phyloP scores from a whole-genome alignment of 2,888 invertebrate genomes.

The Axea sp. region DNA sequence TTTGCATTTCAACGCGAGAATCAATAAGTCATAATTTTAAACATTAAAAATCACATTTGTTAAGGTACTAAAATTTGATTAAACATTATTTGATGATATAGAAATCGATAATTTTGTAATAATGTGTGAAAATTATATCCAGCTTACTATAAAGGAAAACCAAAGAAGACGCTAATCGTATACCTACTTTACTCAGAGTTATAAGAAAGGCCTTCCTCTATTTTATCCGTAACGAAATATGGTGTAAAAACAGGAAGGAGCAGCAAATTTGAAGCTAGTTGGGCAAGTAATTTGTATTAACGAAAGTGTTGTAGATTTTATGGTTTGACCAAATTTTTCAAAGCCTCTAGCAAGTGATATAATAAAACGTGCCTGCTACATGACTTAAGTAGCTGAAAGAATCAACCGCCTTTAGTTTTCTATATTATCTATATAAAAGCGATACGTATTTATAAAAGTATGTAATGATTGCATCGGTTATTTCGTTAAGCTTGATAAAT shows the following conservation, averaged over 20 bases:
- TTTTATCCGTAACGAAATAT: conserved; percentile 30
- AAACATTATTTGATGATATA: neutral
- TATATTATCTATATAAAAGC: conserved; percentile 66
- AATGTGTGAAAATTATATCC: conserved; percentile 17
- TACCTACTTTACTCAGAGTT: conserved; percentile 26
- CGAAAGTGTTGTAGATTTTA: conserved; percentile 59
- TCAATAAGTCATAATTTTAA: conserved; percentile 4
- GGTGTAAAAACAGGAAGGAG: conserved; percentile 39
- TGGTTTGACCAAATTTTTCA: conserved; percentile 72
- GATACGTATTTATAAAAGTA: conserved; percentile 61
- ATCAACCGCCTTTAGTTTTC: conserved; percentile 75
- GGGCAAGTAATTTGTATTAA: conserved; percentile 62
- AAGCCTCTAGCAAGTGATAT: conserved; percentile 77
- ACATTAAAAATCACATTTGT: conserved; percentile 4
- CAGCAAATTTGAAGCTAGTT: conserved; percentile 59
- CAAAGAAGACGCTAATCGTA: conserved; percentile 50
- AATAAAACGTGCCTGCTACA: conserved; percentile 79
- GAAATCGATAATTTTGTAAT: conserved; percentile 4
- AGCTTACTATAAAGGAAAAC: conserved; percentile 32
- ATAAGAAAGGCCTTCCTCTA: conserved; percentile 39
- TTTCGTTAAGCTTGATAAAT: conserved; percentile 43
- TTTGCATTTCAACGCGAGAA: conserved; percentile 6
- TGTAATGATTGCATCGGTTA: conserved; percentile 48
- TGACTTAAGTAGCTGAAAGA: conserved; percentile 72
- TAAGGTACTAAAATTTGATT: neutral